A percentile compares a stretch with the other conserved stretches of the same genome.
Evolutionary conservation across 2,113 vertebrate species (phyloP).

Genomic region (Ramphastos sulfuratus): DNA sequence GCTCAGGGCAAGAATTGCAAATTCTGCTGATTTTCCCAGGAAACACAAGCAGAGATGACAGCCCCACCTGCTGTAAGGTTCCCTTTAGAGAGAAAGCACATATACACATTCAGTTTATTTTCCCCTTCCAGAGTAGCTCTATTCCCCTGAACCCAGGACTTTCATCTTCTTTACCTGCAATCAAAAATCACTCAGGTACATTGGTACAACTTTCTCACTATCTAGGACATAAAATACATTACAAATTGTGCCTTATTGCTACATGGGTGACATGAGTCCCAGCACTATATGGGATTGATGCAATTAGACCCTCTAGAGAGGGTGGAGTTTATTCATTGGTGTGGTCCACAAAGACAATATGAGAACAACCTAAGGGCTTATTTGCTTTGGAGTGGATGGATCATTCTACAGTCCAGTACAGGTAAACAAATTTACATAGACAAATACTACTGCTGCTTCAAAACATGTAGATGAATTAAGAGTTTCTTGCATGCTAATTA

Average conservation of each 20-base stretch:
- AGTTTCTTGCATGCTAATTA: not conserved
- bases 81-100: not conserved
- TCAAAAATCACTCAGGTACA: not conserved
- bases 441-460: not conserved
- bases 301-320: not conserved
- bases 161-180: not conserved
- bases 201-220: not conserved
- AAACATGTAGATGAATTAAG: not conserved
- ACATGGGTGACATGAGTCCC: rapidly evolving
- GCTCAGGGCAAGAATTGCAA: not conserved
- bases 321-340: not conserved
- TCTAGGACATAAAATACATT: not conserved
- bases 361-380: not conserved
- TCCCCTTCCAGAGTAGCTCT: not conserved
- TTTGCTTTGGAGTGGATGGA: not conserved
- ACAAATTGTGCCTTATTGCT: not conserved
- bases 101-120: not conserved
- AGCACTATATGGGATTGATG: not conserved
- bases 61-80: not conserved
- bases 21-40: not conserved
- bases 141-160: not conserved
- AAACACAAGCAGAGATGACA: not conserved
- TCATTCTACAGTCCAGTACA: not conserved
- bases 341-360: not conserved
- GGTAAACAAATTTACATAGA: not conserved